phyloP scores from a whole-genome alignment of 2,113 vertebrate species.

The Pterocles gutturalis region DNA sequence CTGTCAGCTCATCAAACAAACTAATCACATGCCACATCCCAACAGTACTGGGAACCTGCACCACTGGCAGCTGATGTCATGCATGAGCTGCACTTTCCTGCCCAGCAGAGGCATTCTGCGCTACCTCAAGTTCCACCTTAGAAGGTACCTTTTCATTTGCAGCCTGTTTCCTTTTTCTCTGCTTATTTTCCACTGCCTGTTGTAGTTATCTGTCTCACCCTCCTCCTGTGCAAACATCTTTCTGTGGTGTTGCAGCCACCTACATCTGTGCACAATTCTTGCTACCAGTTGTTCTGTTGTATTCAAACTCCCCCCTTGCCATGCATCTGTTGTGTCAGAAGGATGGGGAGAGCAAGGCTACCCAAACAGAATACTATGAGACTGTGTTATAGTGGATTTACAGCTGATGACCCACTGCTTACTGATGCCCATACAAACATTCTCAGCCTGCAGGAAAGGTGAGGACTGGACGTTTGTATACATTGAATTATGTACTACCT shows the following conservation, averaged over 20 bases:
- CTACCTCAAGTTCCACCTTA: constrained; percentile 92
- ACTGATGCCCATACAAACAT: neutral
- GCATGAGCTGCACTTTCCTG: constrained; percentile 92
- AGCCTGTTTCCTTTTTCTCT: neutral
- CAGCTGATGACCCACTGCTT: neutral
- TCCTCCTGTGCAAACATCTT: neutral
- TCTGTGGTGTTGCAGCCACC: neutral
- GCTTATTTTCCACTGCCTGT: neutral
- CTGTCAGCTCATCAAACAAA: constrained; percentile 94
- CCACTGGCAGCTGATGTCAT: constrained; percentile 91
- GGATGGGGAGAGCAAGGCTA: neutral
- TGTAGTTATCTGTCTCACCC: neutral
- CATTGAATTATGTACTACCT: neutral
- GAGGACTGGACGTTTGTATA: neutral
- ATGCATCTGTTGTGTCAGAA: neutral
- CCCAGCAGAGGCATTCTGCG: constrained; percentile 90
- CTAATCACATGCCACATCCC: constrained; percentile 91
- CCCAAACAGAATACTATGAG: neutral
- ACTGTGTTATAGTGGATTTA: neutral
- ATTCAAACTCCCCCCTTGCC: neutral
- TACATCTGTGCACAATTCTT: neutral
- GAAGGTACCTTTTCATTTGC: constrained; percentile 76
- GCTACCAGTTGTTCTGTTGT: neutral
- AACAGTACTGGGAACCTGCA: constrained; percentile 88
- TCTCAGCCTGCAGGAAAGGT: neutral